Conservation (phyloP, 2,113 vertebrate species). For the Uria lomvia region DNA sequence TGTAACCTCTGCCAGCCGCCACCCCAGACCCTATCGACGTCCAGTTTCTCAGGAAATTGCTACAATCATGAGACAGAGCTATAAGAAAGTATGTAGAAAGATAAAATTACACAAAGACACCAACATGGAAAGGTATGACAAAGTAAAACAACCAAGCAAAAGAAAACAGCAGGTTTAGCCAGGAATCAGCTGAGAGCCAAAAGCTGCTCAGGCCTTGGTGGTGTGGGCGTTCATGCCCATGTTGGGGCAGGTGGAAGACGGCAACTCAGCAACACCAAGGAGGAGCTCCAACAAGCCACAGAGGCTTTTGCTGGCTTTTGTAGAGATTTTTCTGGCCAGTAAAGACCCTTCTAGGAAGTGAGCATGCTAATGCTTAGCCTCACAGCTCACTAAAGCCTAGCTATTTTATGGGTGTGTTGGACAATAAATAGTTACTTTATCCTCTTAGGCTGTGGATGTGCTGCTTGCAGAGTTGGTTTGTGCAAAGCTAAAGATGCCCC, state of each 20-base stretch:
- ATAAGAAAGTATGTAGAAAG: background rate
- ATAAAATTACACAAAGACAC: background rate
- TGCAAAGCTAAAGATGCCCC: background rate
- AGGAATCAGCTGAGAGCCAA: background rate
- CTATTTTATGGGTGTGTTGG: background rate
- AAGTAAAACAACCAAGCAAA: background rate
- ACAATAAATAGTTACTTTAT: background rate
- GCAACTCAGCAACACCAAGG: background rate
- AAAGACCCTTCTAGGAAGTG: background rate
- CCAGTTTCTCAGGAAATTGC: background rate
- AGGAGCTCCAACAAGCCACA: background rate
- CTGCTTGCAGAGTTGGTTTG: background rate
- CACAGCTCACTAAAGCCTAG: background rate
- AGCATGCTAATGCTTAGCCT: background rate
- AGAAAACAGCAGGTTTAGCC: background rate
- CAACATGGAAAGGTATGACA: background rate
- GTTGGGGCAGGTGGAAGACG: background rate
- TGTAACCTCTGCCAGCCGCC: background rate
- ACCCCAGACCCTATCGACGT: background rate
- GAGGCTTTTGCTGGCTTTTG: background rate
- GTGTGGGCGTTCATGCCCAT: background rate
- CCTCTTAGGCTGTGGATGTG: background rate
- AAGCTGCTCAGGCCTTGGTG: background rate
- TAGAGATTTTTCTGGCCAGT: background rate
- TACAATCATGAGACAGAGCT: background rate